Conservation (phyloP, 2,888 invertebrate genomes). For the Phytoseiulus persimilis region DNA sequence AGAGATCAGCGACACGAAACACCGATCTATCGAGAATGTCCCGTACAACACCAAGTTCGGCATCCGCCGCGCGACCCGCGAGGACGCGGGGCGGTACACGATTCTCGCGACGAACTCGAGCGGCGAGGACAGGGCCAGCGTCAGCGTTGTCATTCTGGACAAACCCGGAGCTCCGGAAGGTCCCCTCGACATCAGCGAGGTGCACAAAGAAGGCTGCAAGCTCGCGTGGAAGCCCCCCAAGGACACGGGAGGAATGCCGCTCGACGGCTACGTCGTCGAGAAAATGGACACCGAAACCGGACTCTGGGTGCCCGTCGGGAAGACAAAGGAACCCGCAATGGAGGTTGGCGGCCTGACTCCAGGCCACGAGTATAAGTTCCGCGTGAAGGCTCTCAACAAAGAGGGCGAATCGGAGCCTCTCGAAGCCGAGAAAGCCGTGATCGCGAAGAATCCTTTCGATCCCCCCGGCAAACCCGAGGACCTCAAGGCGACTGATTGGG, state of each 20-base stretch:
- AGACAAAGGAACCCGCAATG: constrained; percentile 64
- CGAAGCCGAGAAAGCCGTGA: constrained; percentile 50
- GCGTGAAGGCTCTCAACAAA: constrained; percentile 55
- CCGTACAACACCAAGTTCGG: constrained; percentile 77
- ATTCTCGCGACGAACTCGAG: constrained; percentile 84
- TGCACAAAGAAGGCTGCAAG: constrained; percentile 84
- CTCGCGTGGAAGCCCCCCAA: constrained; percentile 89
- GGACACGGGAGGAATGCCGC: constrained; percentile 87
- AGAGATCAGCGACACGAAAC: constrained; percentile 53
- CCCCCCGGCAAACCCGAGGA: constrained; percentile 81
- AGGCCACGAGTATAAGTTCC: constrained; percentile 55
- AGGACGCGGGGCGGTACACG: constrained; percentile 81
- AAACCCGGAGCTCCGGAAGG: constrained; percentile 57
- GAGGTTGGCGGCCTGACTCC: constrained; percentile 46
- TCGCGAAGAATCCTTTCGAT: constrained; percentile 56
- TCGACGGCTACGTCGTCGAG: constrained; percentile 90
- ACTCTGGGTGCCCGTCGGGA: constrained; percentile 76
- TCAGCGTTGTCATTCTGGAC: constrained; percentile 64
- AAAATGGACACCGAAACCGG: constrained; percentile 84
- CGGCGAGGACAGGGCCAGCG: constrained; percentile 86
- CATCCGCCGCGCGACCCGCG: constrained; percentile 68
- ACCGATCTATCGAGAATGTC: constrained; percentile 51
- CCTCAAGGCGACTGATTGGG: constrained; percentile 81
- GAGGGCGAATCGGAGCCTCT: constrained; percentile 55
- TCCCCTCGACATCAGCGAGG: constrained; percentile 76